phyloP scores from a whole-genome alignment of 2,113 vertebrate species.

The Triplophysa dalaica region DNA sequence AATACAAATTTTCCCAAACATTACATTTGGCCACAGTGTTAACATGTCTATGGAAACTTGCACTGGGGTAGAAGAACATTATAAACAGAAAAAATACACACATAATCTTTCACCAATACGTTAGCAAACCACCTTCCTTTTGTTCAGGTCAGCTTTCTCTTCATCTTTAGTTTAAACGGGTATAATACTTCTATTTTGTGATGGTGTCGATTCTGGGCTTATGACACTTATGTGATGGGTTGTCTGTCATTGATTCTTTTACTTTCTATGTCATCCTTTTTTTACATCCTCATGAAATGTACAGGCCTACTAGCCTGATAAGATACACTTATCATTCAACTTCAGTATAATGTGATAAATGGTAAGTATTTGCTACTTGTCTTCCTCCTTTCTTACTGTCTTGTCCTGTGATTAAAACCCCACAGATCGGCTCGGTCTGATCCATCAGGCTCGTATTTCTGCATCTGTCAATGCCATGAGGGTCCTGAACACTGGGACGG shows the following conservation, averaged over 20 bases:
- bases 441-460: constrained; percentile 91
- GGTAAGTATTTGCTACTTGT: constrained; percentile 22
- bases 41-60: too few species aligned
- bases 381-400: neutral
- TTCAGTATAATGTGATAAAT: neutral
- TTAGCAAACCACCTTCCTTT: neutral
- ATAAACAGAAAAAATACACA: too few species aligned
- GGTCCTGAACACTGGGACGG: constrained; percentile 93
- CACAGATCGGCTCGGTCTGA: constrained; percentile 91
- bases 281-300: neutral
- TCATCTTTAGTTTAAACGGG: neutral
- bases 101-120: too few species aligned
- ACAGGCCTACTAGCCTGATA: neutral
- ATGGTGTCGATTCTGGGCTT: neutral
- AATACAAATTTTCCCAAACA: too few species aligned
- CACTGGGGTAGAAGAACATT: too few species aligned
- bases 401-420: constrained; percentile 44
- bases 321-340: neutral
- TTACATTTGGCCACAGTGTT: too few species aligned
- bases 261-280: neutral
- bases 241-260: neutral
- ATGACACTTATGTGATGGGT: neutral
- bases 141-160: neutral
- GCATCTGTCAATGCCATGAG: constrained; percentile 93
- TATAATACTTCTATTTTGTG: neutral